Evolutionary conservation across 1,140 invertebrate genomes (phyloP), one percentile per base, ranked within the genome.

Genomic region (Heliconius hewitsoni): DNA sequence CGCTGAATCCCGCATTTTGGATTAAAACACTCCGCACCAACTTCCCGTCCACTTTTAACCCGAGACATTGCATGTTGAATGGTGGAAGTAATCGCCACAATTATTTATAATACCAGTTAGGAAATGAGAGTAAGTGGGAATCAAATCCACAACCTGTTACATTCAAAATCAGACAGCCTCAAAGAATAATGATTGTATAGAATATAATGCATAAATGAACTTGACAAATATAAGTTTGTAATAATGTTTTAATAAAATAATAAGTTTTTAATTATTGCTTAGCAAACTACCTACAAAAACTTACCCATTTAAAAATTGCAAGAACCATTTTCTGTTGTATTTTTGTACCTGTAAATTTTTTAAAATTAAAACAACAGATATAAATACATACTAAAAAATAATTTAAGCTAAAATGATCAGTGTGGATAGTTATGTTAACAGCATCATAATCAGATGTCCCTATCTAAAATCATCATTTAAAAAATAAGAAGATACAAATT

Each of bases 381-480:
- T 76, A 57, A 37, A 30, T 55, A 46, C 66, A 18, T 23, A 39
- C 19, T 6, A 39, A 74, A 46, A 23, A 71, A 74, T 57, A 72
- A 50, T n/a, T 52, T 16, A 50, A 27, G 37, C 60, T 27, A 55
- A 55, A 39, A 30, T 46, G 50, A 79, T 90, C 89, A 90, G 89
- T 88, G 71, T 78, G 73, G 89, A 91, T 89, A 89, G 89, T 91
- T 89, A 89, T 90, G 77, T 84, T 87, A 86, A 91, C 89, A 91
- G 85, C 88, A 91, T 87, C 86, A 90, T 87, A 73, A 81, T 93
- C 90, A 91, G 91, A 91, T 93, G 90, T 93, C 91, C 91, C 91
- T 92, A 93, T 93, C 91, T 87, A 66, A 86, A 80, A 85, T 93
- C 91, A 93, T 93, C 90, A 93, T 89, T 52, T 71, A 39, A 55